Conservation (phyloP, 1,140 invertebrate species). For the Lepidurus arcticus region DNA sequence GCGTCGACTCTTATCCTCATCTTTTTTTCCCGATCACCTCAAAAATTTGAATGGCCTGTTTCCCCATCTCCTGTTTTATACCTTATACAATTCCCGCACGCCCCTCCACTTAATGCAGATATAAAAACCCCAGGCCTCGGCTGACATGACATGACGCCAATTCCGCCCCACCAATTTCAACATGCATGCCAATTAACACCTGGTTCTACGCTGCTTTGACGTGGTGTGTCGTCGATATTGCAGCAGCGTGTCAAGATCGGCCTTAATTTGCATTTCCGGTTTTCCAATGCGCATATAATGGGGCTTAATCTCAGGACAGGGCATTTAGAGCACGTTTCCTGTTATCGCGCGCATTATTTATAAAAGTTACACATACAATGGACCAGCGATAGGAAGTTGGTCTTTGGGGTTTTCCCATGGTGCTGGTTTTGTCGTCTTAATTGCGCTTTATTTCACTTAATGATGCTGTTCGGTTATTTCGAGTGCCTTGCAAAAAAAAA, state of each 20-base stretch:
- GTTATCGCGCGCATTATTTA: background rate
- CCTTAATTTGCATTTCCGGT: conserved; percentile 19
- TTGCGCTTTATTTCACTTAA: background rate
- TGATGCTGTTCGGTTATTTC: background rate
- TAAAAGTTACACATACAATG: background rate
- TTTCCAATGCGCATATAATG: background rate
- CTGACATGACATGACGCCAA: background rate
- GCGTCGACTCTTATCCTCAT: background rate
- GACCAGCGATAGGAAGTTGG: background rate
- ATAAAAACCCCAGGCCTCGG: background rate
- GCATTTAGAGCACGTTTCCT: conserved; percentile 10
- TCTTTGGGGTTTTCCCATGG: background rate
- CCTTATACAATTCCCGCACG: background rate
- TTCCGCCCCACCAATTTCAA: background rate
- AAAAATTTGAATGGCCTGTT: background rate
- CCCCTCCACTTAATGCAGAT: background rate
- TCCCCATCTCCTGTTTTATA: background rate
- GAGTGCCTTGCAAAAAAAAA: too few species aligned
- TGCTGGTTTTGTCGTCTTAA: background rate
- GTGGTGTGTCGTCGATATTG: too few species aligned
- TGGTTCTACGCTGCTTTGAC: background rate
- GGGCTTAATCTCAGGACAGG: background rate
- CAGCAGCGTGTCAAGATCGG: background rate
- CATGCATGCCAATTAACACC: conserved; percentile 8
- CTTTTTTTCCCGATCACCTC: background rate